A percentile compares a stretch with the other conserved stretches of the same genome.
These are phyloP conservation scores for Tridacna crocea DNA, from an alignment of 2,888 invertebrate genomes.

Conservation along the genomic window DNA sequence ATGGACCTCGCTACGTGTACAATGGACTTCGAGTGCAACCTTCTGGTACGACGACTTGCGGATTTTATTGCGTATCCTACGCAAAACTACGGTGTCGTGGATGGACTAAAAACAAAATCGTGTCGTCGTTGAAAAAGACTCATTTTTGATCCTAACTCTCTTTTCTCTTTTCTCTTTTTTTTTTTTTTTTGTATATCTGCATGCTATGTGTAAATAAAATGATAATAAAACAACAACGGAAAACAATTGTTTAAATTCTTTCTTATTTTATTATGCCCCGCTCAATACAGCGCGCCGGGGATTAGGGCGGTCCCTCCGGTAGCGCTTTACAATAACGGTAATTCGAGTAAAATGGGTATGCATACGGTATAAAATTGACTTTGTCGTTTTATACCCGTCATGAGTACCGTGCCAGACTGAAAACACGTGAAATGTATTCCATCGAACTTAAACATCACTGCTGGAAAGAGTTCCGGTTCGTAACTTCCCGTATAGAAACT, in stretches of 20 bases:
- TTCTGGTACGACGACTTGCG: neutral
- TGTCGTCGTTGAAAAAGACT: neutral
- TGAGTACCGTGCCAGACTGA: neutral
- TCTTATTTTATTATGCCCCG: neutral
- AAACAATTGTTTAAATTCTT: neutral
- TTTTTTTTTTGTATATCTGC: no score
- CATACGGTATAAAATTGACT: neutral
- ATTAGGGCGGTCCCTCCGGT: neutral
- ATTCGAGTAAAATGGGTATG: neutral
- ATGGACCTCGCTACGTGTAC: slow-evolving; percentile 22
- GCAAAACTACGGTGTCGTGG: neutral
- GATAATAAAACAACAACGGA: neutral
- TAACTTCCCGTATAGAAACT: neutral
- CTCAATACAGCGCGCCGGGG: neutral
- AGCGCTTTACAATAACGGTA: neutral
- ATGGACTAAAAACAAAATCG: neutral
- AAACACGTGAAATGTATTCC: neutral
- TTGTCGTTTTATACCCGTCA: neutral
- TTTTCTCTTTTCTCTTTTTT: no score
- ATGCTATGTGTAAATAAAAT: neutral
- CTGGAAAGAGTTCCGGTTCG: neutral
- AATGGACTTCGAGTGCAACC: slow-evolving; percentile 8
- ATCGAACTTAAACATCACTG: neutral
- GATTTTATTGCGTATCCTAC: slow-evolving; percentile 16
- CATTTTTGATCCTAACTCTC: neutral